Base-by-base conservation (phyloP, 2,888 invertebrate species). In the Omphaloscelis lunosa region DNA sequence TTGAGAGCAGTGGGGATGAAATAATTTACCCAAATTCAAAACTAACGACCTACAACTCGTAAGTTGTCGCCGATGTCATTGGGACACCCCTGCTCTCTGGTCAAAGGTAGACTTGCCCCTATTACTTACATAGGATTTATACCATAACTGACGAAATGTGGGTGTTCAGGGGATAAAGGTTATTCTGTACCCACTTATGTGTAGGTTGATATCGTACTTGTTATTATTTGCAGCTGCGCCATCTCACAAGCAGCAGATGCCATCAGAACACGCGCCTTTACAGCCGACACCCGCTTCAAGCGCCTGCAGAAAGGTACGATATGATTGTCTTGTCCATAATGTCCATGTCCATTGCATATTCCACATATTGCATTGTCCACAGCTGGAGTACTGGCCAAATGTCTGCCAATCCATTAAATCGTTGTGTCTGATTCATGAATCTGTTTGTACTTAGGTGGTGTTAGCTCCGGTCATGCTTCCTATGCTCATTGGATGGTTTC, bases 291-390 rank as follows among this genome's bases (percentile, higher is more conserved):
- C 91, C 0, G 59, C 91, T 41, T 88, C 86, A 5, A 87, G 90
- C 0, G 94, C 91, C 20, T 95, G 95, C 63, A 91, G 92, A 53
- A 95, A 95, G 94, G 95, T 94, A 80, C n/a, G 34, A n/a, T 2
- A 29, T 29, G 0, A 17, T 17, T 27, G 6, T 53, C 53, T 53
- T n/a, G 53, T 23, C 3, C 17, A 48, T 48, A 41, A 34, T 11
- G 53, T 23, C 3, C 17, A 48, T 6, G 23, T 23, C 51, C 11
- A n/a, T 53, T n/a, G 5, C 5, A 12, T 56, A 53, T 9, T 34
- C 34, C 34, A 34, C 53, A 53, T 56, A 56, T 3, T 34, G 4
- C 4, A 34, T 34, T 34, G 34, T 34, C n/a, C n/a, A n/a, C 5
- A 58, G 27, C 12, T 56, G 58, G n/a, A n/a, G 17, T n/a, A 15